Base-by-base conservation (phyloP, 2,797 vertebrate genomes). In the Notoglanidium macrostoma region DNA sequence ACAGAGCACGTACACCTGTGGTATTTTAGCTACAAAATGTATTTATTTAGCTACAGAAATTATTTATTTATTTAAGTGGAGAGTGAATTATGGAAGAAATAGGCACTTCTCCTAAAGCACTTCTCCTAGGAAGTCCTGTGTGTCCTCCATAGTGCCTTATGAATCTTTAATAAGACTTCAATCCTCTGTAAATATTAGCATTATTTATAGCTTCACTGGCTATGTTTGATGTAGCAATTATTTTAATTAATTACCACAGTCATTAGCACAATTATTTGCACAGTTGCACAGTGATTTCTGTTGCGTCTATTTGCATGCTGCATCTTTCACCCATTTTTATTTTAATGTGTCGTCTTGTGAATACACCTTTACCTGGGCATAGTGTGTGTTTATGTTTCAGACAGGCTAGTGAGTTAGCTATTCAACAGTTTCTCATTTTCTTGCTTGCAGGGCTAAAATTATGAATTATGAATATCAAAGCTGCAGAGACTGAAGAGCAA, bases 401-500 rank as follows among this genome's bases (percentile, higher is more conserved):
- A 94, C 92, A 95, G 95, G 95, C 88, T 92, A 95, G 96, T 65
- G 91, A 95, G 95, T 94, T 93, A 95, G 95, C 89, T 95, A 94
- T 93, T 93, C 95, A 97, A 96, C 94, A 88, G 95, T 96, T 94
- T 97, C 94, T 96, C 95, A 80, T 97, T 96, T 97, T 97, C 96
- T 97, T 96, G 95, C 96, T 97, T 97, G 93, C 97, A 97, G 97
- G 97, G 97, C 96, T 97, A 97, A 97, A 95, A 95, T 96, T 95
- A 96, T 95, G 96, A 95, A 95, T 96, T 96, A 96, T 83, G 81
- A 65, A 86, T 96, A 95, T 96, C 96, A 96, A 93, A 96, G 96
- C 96, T 94, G 95, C 96, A 96, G 94, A 96, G 96, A 96, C 95
- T 96, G 97, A 96, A 97, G 97, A 97, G 92, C 95, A 96, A 96